Evolutionary conservation across 1,140 invertebrate species (phyloP).

Genomic region (Rhagoletis zephyria): DNA sequence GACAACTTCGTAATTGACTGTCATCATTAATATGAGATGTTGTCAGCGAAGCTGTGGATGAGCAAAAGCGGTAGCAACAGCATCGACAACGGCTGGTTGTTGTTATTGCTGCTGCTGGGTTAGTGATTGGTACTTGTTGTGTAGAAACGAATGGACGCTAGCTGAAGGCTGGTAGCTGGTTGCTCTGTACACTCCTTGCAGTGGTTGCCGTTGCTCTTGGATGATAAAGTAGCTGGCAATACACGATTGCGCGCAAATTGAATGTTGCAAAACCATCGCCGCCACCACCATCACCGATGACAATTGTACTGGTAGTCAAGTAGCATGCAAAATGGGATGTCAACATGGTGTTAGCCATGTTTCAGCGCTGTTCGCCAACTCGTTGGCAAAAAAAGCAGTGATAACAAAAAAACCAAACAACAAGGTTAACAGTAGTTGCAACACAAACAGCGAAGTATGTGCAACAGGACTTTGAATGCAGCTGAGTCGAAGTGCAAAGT

Average conservation of each 20-base stretch:
- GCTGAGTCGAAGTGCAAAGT: neutral
- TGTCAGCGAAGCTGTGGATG: conserved; percentile 1
- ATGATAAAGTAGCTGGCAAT: conserved; percentile 37
- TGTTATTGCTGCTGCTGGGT: neutral
- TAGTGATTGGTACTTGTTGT: neutral
- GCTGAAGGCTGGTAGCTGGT: neutral
- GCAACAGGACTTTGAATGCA: neutral
- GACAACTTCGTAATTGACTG: conserved; percentile 48
- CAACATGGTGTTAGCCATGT: conserved; percentile 36
- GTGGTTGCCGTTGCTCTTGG: conserved; percentile 22
- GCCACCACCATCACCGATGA: neutral
- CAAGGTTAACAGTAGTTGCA: neutral
- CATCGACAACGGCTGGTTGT: neutral
- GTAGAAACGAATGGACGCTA: neutral
- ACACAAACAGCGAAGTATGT: conserved; percentile 9
- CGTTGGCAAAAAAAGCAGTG: neutral
- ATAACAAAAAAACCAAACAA: neutral
- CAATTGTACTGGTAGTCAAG: neutral
- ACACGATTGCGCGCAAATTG: conserved; percentile 31
- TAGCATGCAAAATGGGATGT: conserved; percentile 30
- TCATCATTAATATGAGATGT: conserved; percentile 52
- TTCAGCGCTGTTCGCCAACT: neutral
- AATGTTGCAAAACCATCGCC: conserved; percentile 11
- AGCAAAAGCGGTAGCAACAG: neutral
- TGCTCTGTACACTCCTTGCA: neutral